Conservation (phyloP, 2,797 vertebrate species). For the Limosa lapponica region DNA sequence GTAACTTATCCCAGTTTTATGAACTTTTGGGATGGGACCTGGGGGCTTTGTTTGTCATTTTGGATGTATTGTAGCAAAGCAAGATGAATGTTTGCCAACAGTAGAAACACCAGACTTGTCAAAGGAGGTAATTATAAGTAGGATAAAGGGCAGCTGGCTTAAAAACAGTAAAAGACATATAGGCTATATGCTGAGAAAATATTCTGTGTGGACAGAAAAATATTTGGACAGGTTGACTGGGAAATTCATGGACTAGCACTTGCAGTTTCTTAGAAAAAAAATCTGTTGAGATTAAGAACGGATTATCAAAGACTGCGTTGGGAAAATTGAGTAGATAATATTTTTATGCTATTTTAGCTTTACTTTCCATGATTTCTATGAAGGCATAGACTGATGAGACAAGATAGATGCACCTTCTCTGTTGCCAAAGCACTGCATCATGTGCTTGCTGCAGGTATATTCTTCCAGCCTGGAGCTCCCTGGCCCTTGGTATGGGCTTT, state of each 20-base stretch:
- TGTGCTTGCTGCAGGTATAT: neutral
- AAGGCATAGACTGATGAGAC: neutral
- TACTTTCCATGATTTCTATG: neutral
- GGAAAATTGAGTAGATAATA: neutral
- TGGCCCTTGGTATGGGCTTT: neutral
- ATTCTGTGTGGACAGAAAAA: neutral
- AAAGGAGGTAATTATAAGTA: neutral
- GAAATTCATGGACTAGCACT: neutral
- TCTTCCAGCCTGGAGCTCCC: neutral
- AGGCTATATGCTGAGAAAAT: neutral
- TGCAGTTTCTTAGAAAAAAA: neutral
- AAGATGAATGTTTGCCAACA: neutral
- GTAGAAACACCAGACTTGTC: neutral
- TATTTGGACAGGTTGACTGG: neutral
- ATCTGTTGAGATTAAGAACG: neutral
- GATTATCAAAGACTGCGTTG: neutral
- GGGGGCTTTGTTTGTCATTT: neutral
- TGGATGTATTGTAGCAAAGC: neutral
- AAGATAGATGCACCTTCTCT: neutral
- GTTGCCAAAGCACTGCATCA: neutral
- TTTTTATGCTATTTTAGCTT: neutral
- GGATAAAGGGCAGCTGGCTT: neutral
- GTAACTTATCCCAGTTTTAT: neutral
- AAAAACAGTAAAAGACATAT: neutral
- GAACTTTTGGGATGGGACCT: neutral